Evolutionary conservation across 2,113 vertebrate genomes (phyloP).

Genomic region (Sinocyclocheilus grahami): DNA sequence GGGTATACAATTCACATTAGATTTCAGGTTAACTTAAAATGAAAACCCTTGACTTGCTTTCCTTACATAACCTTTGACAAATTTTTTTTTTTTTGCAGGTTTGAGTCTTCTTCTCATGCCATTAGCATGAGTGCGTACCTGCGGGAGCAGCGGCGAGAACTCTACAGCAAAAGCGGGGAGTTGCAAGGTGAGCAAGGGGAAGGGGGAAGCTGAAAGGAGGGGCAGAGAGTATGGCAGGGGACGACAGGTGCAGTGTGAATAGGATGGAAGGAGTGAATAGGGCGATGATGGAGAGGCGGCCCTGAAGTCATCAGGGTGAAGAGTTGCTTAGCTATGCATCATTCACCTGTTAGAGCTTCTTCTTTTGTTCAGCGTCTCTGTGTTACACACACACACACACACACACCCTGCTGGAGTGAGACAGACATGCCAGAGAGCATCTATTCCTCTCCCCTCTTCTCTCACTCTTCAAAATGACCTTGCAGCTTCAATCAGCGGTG

Average conservation of each 20-base stretch:
- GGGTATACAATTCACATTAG: not conserved
- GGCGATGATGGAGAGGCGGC: conserved; percentile 19
- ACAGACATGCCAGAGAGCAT: conserved; percentile 67
- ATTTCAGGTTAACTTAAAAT: not conserved
- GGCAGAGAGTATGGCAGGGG: not conserved
- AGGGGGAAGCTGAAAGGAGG: not conserved
- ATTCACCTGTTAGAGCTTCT: not conserved
- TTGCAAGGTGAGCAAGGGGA: conserved; percentile 84
- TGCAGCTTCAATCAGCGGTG: conserved; percentile 75
- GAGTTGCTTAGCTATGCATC: conserved; percentile 28
- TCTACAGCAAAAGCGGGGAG: conserved; percentile 98
- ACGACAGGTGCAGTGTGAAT: not conserved
- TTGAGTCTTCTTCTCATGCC: conserved; percentile 96
- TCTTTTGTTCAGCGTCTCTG: not conserved
- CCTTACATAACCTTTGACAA: not conserved
- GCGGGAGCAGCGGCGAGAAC: conserved; percentile 92
- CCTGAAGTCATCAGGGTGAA: conserved; percentile 38
- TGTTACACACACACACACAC: conserved; percentile 6
- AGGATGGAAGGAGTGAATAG: conserved; percentile 14
- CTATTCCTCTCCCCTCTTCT: conserved; percentile 47
- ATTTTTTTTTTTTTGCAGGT: conserved; percentile 75
- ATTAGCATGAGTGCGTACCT: conserved; percentile 99
- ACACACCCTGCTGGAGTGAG: conserved; percentile 53
- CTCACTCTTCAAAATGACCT: conserved; percentile 66
- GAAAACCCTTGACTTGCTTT: not conserved